Evolutionary conservation across 1,140 invertebrate species (phyloP), one percentile per base, ranked within the genome.

Genomic region (Himalopsyche phryganea): DNA sequence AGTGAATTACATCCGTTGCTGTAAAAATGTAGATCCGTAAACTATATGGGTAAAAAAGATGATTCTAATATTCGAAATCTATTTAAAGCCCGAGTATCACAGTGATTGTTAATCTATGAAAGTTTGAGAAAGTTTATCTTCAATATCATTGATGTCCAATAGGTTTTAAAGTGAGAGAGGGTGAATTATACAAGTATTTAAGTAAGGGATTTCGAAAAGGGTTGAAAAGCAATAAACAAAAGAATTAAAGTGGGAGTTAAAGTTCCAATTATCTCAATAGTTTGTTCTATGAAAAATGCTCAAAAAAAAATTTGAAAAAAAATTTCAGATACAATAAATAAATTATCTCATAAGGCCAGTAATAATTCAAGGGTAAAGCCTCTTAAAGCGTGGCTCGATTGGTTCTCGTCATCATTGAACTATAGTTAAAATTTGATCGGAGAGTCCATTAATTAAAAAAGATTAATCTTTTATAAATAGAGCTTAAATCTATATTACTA

Each of bases 1-100:
- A 87, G 6, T 36, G 85, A 86, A 72, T 89, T 85, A 57, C 89
- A 89, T 71, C 85, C 85, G 85, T 88, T 50, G 80, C 78, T 73
- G 88, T 75, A 83, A 88, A 76, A 88, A 89, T 19, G 75, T 80
- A 53, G 82, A 80, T 11, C 85, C 84, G 75, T 83, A 89, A 68
- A 80, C 68, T 65, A 80, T 80, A 70, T 85, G 81, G 15, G 47
- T 5, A 45, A 14, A 45, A 45, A 86, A 0, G 65, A 55, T 1
- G 80, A 63, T 68, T 77, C 68, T 5, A 40, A 70, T 82, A 81
- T 77, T 78, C 75, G 63, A 84, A 84, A 63, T 79, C 80, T 18
- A 79, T 19, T 46, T n/a, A n/a, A n/a, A n/a, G n/a, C 79, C 81
- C 69, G 85, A 42, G 80, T 50, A 61, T n/a, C n/a, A 84, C 67